phyloP scores from a whole-genome alignment of 2,113 vertebrate species.

The Plotosus lineatus region DNA sequence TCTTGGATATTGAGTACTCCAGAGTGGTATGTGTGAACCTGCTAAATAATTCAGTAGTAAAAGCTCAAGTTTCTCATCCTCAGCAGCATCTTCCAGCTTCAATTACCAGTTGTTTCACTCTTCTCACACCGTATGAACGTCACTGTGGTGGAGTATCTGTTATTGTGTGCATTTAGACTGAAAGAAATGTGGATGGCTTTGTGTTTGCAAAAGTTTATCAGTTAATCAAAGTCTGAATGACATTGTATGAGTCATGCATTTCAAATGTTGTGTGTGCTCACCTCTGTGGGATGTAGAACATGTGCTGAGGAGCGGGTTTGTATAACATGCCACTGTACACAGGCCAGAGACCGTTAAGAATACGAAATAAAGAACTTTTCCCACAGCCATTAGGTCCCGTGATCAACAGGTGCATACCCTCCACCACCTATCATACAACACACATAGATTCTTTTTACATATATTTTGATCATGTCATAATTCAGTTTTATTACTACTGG shows the following conservation, averaged over 20 bases:
- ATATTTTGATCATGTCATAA: neutral
- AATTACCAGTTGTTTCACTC: constrained; percentile 45
- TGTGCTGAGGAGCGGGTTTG: constrained; percentile 91
- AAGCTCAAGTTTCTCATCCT: constrained; percentile 61
- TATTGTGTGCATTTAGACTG: neutral
- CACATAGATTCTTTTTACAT: neutral
- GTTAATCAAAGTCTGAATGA: neutral
- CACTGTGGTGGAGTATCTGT: neutral
- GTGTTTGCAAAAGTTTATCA: neutral
- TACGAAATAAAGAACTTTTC: constrained; percentile 97
- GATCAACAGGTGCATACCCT: constrained; percentile 96
- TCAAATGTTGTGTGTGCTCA: constrained; percentile 54
- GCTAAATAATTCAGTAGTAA: constrained; percentile 67
- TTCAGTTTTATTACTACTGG: neutral
- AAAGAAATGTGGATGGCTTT: neutral
- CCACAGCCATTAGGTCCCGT: constrained; percentile 98
- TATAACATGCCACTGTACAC: constrained; percentile 89
- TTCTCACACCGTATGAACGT: constrained; percentile 1
- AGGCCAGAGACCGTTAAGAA: constrained; percentile 95
- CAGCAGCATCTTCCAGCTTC: constrained; percentile 39
- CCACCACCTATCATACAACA: constrained; percentile 79
- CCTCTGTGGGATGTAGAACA: constrained; percentile 99
- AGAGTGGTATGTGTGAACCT: constrained; percentile 46
- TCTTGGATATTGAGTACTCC: constrained; percentile 71
- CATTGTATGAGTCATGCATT: neutral